phyloP scores from a whole-genome alignment of 2,888 invertebrate species.

The Cheilosia grossa region DNA sequence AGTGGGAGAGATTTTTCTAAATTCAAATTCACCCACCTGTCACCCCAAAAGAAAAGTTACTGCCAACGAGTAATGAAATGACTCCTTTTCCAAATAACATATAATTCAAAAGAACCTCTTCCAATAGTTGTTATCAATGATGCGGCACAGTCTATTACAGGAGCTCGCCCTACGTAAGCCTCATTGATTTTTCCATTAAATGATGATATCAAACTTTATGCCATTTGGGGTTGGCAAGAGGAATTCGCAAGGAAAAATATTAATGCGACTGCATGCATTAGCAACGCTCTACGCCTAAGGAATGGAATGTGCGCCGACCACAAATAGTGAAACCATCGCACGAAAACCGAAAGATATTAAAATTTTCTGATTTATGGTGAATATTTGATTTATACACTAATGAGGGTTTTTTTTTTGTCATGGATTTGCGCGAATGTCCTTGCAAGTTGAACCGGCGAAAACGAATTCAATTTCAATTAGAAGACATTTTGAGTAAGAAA shows the following conservation, averaged over 20 bases:
- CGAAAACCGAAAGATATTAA: constrained; percentile 17
- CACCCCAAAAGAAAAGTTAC: constrained; percentile 29
- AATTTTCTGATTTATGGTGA: constrained; percentile 59
- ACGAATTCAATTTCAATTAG: constrained; percentile 58
- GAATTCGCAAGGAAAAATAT: constrained; percentile 33
- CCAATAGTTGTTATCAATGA: constrained; percentile 64
- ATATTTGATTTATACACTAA: constrained; percentile 53
- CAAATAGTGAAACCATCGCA: constrained; percentile 14
- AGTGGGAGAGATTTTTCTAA: background rate
- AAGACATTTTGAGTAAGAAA: constrained; percentile 14
- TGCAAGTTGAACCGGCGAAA: background rate
- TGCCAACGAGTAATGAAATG: constrained; percentile 28
- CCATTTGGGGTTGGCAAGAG: background rate
- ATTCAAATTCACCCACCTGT: constrained; percentile 36
- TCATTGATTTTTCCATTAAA: constrained; percentile 75
- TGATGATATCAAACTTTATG: constrained; percentile 51
- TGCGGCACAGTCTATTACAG: constrained; percentile 40
- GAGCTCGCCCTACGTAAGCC: constrained; percentile 58
- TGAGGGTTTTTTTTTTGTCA: constrained; percentile 30
- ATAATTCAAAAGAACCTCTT: constrained; percentile 48
- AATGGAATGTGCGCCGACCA: constrained; percentile 23
- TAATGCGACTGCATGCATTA: constrained; percentile 60
- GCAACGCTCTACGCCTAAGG: constrained; percentile 10
- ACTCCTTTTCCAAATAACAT: constrained; percentile 19
- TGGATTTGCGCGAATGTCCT: background rate